Evolutionary conservation across 53 echinoderm and acorn worm species (phyloP).

Genomic region (Luidia sarsii): DNA sequence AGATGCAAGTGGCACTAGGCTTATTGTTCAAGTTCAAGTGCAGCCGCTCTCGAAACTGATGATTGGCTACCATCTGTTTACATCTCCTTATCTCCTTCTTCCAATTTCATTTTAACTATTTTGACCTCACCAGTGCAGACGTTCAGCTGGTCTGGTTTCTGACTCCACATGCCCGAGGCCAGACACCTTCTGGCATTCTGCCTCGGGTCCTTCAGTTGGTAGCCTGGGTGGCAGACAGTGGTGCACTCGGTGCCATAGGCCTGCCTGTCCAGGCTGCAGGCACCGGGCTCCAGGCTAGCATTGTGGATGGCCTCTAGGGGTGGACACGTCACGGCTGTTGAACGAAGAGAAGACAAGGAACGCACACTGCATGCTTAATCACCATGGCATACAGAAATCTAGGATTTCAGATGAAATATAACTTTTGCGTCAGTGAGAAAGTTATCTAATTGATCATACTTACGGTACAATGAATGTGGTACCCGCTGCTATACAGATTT

Average conservation of each 20-base stretch:
- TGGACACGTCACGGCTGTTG: slow-evolving; percentile 74
- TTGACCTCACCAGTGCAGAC: slow-evolving; percentile 43
- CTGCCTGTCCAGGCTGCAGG: slow-evolving; percentile 63
- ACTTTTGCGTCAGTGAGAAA: too few species aligned
- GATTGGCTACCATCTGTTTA: too few species aligned
- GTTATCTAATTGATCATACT: too few species aligned
- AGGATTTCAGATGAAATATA: too few species aligned
- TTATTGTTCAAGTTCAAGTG: too few species aligned
- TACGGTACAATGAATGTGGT: too few species aligned
- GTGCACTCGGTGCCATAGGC: slow-evolving; percentile 62
- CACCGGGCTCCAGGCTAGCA: slow-evolving; percentile 40
- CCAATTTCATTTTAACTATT: too few species aligned
- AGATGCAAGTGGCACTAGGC: too few species aligned
- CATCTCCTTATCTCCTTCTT: too few species aligned
- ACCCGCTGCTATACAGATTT: too few species aligned
- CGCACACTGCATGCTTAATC: not conserved
- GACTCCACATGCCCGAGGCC: slow-evolving; percentile 67
- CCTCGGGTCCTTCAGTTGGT: slow-evolving; percentile 6
- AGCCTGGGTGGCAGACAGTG: slow-evolving; percentile 64
- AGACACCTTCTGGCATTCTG: slow-evolving; percentile 19
- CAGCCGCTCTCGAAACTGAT: too few species aligned
- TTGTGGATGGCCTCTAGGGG: slow-evolving; percentile 44
- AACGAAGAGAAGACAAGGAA: not conserved
- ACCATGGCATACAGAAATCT: not conserved
- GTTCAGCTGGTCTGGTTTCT: slow-evolving; percentile 10